These are phyloP conservation scores for Sepiola atlantica DNA, from an alignment of 2,888 invertebrate species.

Conservation along the genomic window DNA sequence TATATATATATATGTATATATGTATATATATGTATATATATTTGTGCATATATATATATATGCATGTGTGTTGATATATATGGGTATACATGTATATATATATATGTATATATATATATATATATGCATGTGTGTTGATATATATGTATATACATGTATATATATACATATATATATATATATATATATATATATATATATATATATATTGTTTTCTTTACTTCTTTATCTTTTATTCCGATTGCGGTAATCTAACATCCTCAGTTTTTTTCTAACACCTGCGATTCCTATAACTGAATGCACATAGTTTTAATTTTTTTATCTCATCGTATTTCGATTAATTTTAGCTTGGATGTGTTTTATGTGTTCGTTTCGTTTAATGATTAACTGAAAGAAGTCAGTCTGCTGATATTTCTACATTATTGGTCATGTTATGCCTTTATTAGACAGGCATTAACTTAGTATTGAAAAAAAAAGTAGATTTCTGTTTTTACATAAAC, in stretches of 20 bases:
- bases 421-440: neutral
- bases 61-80: neutral
- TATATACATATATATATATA: conserved; percentile 15
- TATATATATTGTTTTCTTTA: neutral
- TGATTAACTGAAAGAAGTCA: neutral
- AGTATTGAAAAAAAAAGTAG: neutral
- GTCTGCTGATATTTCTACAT: neutral
- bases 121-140: neutral
- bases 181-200: conserved; percentile 32
- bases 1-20: neutral
- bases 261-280: neutral
- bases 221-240: neutral
- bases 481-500: neutral
- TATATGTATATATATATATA: neutral
- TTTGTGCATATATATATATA: neutral
- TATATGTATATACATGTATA: neutral
- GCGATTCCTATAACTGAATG: neutral
- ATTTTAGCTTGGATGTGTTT: too few relatives aligned
- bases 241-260: neutral
- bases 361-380: neutral
- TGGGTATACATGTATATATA: neutral
- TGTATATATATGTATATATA: neutral
- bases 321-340: too few relatives aligned
- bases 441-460: neutral
- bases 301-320: neutral